Evolutionary conservation across 64 coral and sea anemone genomes (phyloP).

Genomic region (Pocillopora verrucosa): DNA sequence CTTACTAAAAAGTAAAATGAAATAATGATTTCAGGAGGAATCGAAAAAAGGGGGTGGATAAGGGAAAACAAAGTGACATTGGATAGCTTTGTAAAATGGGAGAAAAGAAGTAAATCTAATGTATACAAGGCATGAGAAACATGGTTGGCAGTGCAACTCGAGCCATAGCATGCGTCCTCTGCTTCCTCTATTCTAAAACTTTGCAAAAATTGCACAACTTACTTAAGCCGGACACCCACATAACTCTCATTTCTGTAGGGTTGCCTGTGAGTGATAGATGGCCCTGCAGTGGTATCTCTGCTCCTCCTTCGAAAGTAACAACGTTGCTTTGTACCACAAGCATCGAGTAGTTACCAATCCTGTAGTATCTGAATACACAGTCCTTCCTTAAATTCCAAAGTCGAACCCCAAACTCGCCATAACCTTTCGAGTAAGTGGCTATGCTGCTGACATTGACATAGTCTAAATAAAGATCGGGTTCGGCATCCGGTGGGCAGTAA

Average conservation of each 20-base stretch:
- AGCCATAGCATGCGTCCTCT: too few species aligned
- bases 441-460: slow-evolving; percentile 43
- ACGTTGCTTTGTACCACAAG: slow-evolving; percentile 61
- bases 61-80: too few species aligned
- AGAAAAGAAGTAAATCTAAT: too few species aligned
- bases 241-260: slow-evolving; percentile 76
- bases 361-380: slow-evolving; percentile 83
- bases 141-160: too few species aligned
- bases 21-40: too few species aligned
- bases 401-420: slow-evolving; percentile 63
- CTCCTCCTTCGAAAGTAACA: slow-evolving; percentile 70
- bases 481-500: slow-evolving; percentile 55
- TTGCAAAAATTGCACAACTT: not conserved
- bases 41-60: too few species aligned
- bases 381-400: slow-evolving; percentile 79
- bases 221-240: slow-evolving; percentile 98
- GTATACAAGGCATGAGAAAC: too few species aligned
- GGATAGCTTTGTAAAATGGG: too few species aligned
- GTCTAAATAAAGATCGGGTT: slow-evolving; percentile 64
- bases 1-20: too few species aligned
- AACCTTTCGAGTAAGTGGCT: slow-evolving; percentile 61
- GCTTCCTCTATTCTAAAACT: too few species aligned
- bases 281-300: slow-evolving; percentile 58
- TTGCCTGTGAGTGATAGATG: slow-evolving; percentile 64
- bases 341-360: slow-evolving; percentile 4